These are phyloP conservation scores for sheep (Ovis aries) DNA, from an alignment of 2,113 vertebrate species.

Conservation along the genomic window DNA sequence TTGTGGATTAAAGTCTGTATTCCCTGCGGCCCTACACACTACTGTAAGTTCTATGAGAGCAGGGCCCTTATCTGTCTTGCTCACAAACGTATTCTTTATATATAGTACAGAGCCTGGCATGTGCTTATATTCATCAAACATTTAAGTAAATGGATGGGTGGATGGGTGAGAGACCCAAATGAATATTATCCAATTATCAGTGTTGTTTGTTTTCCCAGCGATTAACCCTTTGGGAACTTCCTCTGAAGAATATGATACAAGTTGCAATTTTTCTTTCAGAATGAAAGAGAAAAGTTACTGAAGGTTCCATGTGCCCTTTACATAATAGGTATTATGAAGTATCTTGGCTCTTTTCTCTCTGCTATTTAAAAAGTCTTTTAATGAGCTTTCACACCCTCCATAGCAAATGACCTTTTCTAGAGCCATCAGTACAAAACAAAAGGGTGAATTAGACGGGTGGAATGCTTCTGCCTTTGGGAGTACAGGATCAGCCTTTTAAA, in stretches of 20 bases:
- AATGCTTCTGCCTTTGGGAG: not conserved
- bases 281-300: not conserved
- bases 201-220: not conserved
- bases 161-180: not conserved
- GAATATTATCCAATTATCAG: not conserved
- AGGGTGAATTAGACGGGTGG: not conserved
- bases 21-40: not conserved
- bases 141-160: not conserved
- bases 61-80: not conserved
- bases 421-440: conserved; percentile 11
- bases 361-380: conserved; percentile 39
- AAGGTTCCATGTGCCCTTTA: conserved; percentile 31
- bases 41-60: not conserved
- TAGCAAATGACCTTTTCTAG: conserved; percentile 51
- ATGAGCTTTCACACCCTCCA: conserved; percentile 32
- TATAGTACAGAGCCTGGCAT: not conserved
- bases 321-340: conserved; percentile 3
- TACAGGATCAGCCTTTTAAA: not conserved
- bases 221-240: conserved; percentile 7
- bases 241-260: not conserved
- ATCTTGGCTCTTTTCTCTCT: not conserved
- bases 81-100: not conserved
- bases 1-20: not conserved
- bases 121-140: not conserved
- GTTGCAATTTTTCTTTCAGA: not conserved